Conservation (phyloP, 2,113 vertebrate genomes). For the Macquaria ambigua region DNA sequence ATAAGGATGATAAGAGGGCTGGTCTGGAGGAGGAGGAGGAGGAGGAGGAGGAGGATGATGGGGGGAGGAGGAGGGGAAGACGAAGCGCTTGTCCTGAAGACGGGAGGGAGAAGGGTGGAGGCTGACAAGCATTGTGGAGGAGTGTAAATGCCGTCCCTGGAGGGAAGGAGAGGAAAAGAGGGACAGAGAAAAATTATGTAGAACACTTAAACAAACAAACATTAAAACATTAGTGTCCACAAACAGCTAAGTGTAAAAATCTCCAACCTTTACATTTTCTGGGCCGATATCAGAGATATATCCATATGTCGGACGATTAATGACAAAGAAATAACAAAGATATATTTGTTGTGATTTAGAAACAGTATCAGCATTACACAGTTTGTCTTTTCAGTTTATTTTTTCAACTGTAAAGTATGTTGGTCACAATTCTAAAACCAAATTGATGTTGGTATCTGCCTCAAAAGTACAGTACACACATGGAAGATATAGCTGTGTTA, state of each 20-base stretch:
- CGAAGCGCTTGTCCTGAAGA: conserved; percentile 77
- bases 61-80: conserved; percentile 54
- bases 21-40: conserved; percentile 44
- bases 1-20: conserved; percentile 31
- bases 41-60: conserved; percentile 22
- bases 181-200: conserved; percentile 67
- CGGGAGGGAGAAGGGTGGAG: conserved; percentile 80
- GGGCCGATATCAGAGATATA: neutral
- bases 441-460: neutral
- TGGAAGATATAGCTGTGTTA: neutral
- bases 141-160: conserved; percentile 85
- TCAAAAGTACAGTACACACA: neutral
- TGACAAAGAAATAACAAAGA: too few relatives aligned
- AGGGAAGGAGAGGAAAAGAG: conserved; percentile 48
- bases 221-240: neutral
- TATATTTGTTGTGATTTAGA: too few relatives aligned
- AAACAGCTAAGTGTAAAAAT: neutral
- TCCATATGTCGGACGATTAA: neutral
- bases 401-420: neutral
- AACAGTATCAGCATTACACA: too few relatives aligned
- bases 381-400: too few relatives aligned
- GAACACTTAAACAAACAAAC: conserved; percentile 4
- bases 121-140: conserved; percentile 87
- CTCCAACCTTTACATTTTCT: neutral
- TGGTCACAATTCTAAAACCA: neutral